phyloP scores from a whole-genome alignment of 2,113 vertebrate genomes.

The Chionis minor region DNA sequence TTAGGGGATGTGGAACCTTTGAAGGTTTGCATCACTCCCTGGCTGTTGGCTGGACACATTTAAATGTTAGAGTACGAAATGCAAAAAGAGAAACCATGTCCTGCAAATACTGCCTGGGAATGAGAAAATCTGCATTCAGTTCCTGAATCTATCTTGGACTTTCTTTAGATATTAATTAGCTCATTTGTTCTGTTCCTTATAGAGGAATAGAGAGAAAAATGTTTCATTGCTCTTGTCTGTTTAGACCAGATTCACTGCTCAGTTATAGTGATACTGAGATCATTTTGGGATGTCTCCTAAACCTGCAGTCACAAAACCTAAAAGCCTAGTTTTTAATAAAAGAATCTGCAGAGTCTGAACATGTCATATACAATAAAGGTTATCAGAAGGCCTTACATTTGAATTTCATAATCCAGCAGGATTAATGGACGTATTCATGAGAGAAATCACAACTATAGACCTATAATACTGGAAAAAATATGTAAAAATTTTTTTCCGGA shows the following conservation, averaged over 20 bases:
- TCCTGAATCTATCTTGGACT: not conserved
- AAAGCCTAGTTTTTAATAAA: not conserved
- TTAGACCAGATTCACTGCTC: not conserved
- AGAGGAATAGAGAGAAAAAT: not conserved
- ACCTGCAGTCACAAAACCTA: not conserved
- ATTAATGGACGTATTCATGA: not conserved
- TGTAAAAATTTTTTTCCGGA: accelerated
- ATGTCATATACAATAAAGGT: not conserved
- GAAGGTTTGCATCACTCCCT: not conserved
- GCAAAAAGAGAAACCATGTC: not conserved
- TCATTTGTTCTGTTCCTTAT: not conserved
- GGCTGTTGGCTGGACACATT: not conserved
- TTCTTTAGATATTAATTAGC: not conserved
- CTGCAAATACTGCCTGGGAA: not conserved
- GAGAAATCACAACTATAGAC: not conserved
- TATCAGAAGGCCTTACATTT: not conserved
- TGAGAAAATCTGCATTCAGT: not conserved
- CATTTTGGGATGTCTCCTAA: not conserved
- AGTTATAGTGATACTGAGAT: not conserved
- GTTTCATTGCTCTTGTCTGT: not conserved
- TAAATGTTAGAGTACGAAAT: not conserved
- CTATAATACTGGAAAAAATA: not conserved
- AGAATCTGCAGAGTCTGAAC: not conserved
- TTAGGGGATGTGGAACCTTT: not conserved
- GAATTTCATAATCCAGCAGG: not conserved